phyloP scores from a whole-genome alignment of 2,113 vertebrate genomes.

The Mola mola region DNA sequence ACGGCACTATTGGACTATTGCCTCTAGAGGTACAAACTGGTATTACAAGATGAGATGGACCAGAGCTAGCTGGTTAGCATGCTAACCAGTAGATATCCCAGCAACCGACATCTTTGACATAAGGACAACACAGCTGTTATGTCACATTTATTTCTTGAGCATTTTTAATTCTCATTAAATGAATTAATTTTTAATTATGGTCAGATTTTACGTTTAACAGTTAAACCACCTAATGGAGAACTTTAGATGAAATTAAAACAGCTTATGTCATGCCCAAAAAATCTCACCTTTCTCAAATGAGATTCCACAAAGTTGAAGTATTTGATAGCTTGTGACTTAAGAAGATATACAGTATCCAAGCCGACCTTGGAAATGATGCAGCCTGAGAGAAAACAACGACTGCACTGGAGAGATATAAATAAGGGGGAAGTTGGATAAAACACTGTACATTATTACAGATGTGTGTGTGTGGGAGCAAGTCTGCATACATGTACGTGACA shows the following conservation, averaged over 20 bases:
- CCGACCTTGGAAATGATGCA: constrained; percentile 25
- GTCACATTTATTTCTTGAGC: neutral
- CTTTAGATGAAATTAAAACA: constrained; percentile 37
- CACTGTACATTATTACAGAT: constrained; percentile 44
- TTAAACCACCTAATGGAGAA: too few species aligned
- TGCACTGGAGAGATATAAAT: constrained; percentile 19
- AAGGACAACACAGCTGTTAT: neutral
- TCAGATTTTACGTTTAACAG: too few species aligned
- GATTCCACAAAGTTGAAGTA: constrained; percentile 42
- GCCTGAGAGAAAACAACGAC: constrained; percentile 12
- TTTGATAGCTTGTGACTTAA: constrained; percentile 39
- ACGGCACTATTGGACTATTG: too few species aligned
- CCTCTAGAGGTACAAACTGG: too few species aligned
- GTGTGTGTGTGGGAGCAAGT: constrained; percentile 48
- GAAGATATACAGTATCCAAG: constrained; percentile 22
- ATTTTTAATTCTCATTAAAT: too few species aligned
- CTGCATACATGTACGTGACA: constrained; percentile 25
- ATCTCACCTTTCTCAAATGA: constrained; percentile 30
- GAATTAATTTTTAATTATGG: too few species aligned
- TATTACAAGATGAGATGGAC: too few species aligned
- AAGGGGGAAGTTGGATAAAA: constrained; percentile 58
- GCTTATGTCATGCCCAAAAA: constrained; percentile 14
- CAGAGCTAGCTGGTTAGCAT: neutral
- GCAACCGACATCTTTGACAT: neutral
- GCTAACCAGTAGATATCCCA: neutral